Conservation (phyloP, 2,888 invertebrate species). For the Galeopsomyia nigrocyanea region DNA sequence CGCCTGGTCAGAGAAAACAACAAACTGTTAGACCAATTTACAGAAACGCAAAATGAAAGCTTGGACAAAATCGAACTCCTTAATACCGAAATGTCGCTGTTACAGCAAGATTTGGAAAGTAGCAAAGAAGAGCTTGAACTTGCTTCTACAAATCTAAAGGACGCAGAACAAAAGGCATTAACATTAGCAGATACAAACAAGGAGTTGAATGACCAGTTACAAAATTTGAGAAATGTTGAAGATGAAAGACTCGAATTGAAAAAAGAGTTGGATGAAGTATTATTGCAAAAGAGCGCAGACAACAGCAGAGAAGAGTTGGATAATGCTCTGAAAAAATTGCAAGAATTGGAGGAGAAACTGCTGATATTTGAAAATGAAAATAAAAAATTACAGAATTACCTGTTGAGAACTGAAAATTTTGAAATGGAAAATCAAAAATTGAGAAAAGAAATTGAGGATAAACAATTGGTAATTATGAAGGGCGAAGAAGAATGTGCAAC, state of each 20-base stretch:
- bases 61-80: conserved; percentile 62
- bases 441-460: conserved; percentile 16
- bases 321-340: conserved; percentile 37
- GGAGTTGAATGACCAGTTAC: conserved; percentile 54
- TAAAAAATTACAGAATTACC: conserved; percentile 50
- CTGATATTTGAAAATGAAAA: conserved; percentile 57
- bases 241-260: conserved; percentile 27
- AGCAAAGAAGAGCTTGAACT: conserved; percentile 52
- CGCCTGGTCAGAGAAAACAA: conserved; percentile 57
- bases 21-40: conserved; percentile 60
- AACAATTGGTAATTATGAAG: conserved; percentile 3
- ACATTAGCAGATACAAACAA: conserved; percentile 64
- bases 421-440: conserved; percentile 31
- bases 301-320: conserved; percentile 44
- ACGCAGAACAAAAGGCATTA: conserved; percentile 45
- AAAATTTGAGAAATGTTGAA: conserved; percentile 47
- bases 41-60: conserved; percentile 60
- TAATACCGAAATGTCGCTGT: conserved; percentile 60
- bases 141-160: conserved; percentile 42
- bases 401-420: conserved; percentile 18
- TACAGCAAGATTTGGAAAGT: conserved; percentile 60
- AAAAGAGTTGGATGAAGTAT: conserved; percentile 44
- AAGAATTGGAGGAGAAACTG: conserved; percentile 55
- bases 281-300: conserved; percentile 26
- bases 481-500: conserved; percentile 16